These are phyloP conservation scores for Petrocephalus schoutedeni DNA, from an alignment of 2,797 vertebrate species.

Conservation along the genomic window DNA sequence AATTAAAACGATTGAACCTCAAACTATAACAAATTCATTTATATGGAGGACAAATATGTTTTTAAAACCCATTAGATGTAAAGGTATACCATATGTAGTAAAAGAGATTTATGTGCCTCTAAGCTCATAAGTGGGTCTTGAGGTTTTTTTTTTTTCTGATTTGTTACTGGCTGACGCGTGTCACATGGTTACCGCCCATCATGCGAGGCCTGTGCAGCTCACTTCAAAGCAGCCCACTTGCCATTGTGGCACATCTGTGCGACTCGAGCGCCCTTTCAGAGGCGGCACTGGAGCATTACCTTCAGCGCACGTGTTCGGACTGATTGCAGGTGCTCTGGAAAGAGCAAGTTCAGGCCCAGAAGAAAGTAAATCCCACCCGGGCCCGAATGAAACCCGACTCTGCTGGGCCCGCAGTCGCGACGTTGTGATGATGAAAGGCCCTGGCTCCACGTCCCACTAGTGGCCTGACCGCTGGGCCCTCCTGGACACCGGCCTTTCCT, in stretches of 20 bases:
- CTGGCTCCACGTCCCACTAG: background rate
- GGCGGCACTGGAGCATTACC: background rate
- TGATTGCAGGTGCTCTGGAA: background rate
- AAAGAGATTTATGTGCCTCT: background rate
- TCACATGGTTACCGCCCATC: background rate
- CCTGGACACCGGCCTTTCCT: background rate
- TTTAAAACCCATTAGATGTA: slow-evolving; percentile 5
- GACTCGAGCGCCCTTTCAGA: background rate
- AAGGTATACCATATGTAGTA: background rate
- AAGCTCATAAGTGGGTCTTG: background rate
- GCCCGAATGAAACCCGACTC: background rate
- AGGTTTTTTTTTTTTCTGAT: background rate
- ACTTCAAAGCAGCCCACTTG: background rate
- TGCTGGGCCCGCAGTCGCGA: background rate
- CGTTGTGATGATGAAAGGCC: background rate
- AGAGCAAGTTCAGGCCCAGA: background rate
- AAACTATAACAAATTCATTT: background rate
- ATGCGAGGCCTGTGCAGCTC: background rate
- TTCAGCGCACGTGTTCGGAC: background rate
- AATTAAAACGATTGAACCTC: slow-evolving; percentile 3
- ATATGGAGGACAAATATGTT: slow-evolving; percentile 6
- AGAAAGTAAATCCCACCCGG: slow-evolving; percentile 6
- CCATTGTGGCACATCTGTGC: background rate
- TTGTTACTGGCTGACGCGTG: background rate
- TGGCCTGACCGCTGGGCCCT: background rate